A percentile compares a stretch with the other conserved stretches of the same genome.
phyloP scores from a whole-genome alignment of 2,797 vertebrate species.

The Acestrorhynchus altus region DNA sequence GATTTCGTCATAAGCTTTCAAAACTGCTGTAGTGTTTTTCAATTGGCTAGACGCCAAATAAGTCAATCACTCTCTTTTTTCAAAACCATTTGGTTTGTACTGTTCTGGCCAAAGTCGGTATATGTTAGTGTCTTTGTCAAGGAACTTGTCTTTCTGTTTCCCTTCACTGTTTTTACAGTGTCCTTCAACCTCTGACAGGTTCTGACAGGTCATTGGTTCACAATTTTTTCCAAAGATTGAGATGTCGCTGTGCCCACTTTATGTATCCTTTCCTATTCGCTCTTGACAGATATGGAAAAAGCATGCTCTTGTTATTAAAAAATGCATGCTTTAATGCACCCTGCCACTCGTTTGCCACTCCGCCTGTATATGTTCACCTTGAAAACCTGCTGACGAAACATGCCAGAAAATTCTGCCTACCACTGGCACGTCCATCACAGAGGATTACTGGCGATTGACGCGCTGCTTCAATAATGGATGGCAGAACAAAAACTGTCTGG shows the following conservation, averaged over 20 bases:
- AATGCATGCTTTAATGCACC: constrained; percentile 35
- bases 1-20: no score
- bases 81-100: neutral
- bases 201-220: constrained; percentile 8
- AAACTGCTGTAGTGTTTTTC: neutral
- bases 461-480: constrained; percentile 34
- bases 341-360: constrained; percentile 6
- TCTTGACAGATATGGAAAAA: constrained; percentile 21
- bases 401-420: neutral
- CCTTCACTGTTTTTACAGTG: neutral
- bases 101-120: neutral
- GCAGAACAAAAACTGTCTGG: constrained; percentile 23
- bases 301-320: constrained; percentile 16
- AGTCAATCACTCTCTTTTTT: no score
- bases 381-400: constrained; percentile 41
- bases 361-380: constrained; percentile 31
- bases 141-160: neutral
- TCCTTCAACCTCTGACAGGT: neutral
- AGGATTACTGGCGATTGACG: constrained; percentile 29
- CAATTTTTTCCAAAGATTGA: constrained; percentile 1
- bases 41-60: no score
- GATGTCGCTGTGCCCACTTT: neutral
- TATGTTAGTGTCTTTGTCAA: neutral
- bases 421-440: constrained; percentile 24
- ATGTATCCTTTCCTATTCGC: constrained; percentile 14